phyloP scores from a whole-genome alignment of 2,113 vertebrate species.

The Rhineura floridana region DNA sequence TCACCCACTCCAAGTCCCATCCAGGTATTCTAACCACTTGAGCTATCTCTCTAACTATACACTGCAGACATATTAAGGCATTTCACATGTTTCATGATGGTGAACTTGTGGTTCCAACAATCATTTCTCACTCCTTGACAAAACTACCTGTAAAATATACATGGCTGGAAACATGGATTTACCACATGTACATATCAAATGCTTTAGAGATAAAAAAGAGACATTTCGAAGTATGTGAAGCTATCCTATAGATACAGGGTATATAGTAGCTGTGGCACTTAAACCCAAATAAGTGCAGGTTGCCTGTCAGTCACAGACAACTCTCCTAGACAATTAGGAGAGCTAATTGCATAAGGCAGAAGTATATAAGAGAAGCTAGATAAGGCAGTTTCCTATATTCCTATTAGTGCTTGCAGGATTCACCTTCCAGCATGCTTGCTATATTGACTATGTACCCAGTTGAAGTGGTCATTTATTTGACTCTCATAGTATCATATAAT shows the following conservation, averaged over 20 bases:
- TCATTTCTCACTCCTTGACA: neutral
- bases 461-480: neutral
- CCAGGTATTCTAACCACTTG: neutral
- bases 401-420: neutral
- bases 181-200: neutral
- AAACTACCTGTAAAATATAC: neutral
- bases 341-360: too few species aligned
- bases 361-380: too few species aligned
- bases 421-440: neutral
- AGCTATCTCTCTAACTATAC: neutral
- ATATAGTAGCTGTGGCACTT: neutral
- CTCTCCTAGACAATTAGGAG: too few species aligned
- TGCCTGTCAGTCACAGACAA: neutral
- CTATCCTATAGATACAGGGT: neutral
- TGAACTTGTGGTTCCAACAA: neutral
- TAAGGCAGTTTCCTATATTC: too few species aligned
- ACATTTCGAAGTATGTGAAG: neutral
- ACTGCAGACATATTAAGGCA: neutral
- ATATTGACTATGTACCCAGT: neutral
- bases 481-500: neutral
- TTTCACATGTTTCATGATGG: neutral
- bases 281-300: neutral
- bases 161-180: neutral
- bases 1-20: neutral
- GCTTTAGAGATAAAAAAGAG: neutral